Evolutionary conservation across 2,113 vertebrate genomes (phyloP), one percentile per base, ranked within the genome.

Genomic region (Carassius auratus): DNA sequence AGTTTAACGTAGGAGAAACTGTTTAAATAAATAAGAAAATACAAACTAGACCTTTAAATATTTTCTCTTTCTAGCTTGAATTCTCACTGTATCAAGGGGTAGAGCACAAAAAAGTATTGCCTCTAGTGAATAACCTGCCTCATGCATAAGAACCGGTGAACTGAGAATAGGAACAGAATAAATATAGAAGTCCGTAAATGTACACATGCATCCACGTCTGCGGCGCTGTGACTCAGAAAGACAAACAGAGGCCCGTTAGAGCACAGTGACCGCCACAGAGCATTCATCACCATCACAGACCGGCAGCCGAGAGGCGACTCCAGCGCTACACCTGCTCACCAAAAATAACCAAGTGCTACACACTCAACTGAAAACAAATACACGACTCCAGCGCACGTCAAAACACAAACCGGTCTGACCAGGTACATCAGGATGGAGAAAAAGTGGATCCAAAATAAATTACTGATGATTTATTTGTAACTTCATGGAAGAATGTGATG

Each of bases 271-370:
- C 57, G 48, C 81, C 59, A 80, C 30, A 45, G 14, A 52, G 55
- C 87, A 80, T 88, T 80, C 87, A 83, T 88, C 84, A 85, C 42
- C 57, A 78, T 88, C 84, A 85, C 64, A 66, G 75, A 64, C 33
- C 3, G 23, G 42, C 84, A 57, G 55, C 55, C 55, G 5, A 38
- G 36, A 38, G 36, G 36, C 38, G 38, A 42, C 38, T 42, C 38
- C 38, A 38, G 36, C 74, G 21, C n/a, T 57, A 52, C 42, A 74
- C 8, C 85, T 77, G 52, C 83, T n/a, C 59, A 15, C 57, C 74
- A 85, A 81, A 66, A 83, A 83, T 83, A 88, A 62, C 84, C 52
- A 5, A 2, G 10, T 15, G 4, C 52, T 15, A 55, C 52, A 55
- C 52, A 4, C 52, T 55, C 52, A 17, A 55, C 14, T 55, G 14